phyloP scores from a whole-genome alignment of 1,140 invertebrate genomes.

The Papilio machaon region DNA sequence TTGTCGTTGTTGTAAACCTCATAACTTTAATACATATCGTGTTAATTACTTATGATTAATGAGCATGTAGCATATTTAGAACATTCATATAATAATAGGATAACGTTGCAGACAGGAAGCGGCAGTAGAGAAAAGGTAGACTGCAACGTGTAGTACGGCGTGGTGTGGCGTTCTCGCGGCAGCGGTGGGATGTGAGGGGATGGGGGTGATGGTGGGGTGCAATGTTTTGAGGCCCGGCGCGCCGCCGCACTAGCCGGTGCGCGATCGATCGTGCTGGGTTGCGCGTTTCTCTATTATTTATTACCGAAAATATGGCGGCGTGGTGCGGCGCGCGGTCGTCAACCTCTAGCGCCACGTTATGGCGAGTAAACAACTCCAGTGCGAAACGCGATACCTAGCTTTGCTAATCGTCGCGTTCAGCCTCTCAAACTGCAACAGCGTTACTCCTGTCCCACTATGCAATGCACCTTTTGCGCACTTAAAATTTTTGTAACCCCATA shows the following conservation, averaged over 20 bases:
- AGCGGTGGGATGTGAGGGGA: conserved; percentile 37
- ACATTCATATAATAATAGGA: neutral
- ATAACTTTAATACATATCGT: neutral
- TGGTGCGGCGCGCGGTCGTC: conserved; percentile 73
- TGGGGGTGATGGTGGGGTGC: conserved; percentile 57
- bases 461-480: neutral
- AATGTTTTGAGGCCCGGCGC: conserved; percentile 73
- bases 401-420: conserved; percentile 45
- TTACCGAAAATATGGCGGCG: conserved; percentile 79
- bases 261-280: conserved; percentile 75
- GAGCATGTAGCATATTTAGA: neutral
- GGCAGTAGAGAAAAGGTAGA: conserved; percentile 27
- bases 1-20: too few relatives aligned
- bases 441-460: conserved; percentile 38
- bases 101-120: neutral
- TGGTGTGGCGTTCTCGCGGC: neutral
- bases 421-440: conserved; percentile 32
- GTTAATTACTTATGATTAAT: neutral
- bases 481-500: neutral
- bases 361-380: conserved; percentile 76
- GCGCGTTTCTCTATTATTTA: conserved; percentile 77
- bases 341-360: conserved; percentile 65
- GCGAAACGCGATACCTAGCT: conserved; percentile 65
- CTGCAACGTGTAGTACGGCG: conserved; percentile 45
- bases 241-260: conserved; percentile 69